Evolutionary conservation across 2,113 vertebrate genomes (phyloP).

Genomic region (Cettia cetti): DNA sequence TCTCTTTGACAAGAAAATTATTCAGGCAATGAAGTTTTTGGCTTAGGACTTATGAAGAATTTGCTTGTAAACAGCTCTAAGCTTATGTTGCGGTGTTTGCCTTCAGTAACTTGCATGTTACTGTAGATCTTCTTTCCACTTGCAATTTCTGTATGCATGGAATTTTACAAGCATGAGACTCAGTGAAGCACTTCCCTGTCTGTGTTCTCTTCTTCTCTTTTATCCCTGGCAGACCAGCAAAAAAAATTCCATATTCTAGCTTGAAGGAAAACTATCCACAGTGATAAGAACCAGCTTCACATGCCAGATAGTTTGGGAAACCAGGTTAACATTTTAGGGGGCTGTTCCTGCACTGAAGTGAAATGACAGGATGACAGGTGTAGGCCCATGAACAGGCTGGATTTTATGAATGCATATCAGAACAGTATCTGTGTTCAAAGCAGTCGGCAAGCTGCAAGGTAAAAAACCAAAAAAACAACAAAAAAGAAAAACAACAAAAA

Average conservation of each 20-base stretch:
- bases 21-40: neutral
- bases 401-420: neutral
- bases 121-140: neutral
- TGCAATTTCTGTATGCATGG: neutral
- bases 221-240: neutral
- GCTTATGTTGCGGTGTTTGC: neutral
- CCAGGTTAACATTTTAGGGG: neutral
- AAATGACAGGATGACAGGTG: neutral
- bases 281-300: neutral
- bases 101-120: neutral
- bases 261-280: neutral
- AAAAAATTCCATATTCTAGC: neutral
- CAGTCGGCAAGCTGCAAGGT: neutral
- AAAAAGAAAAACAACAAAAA: no score
- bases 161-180: neutral
- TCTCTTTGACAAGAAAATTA: slow-evolving; percentile 5
- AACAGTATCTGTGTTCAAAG: neutral
- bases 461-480: neutral
- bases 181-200: neutral
- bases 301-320: neutral
- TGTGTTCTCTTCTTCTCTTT: neutral
- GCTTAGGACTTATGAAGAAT: neutral
- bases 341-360: neutral
- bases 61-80: neutral
- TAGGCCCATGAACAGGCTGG: neutral